Evolutionary conservation across 1,140 invertebrate genomes (phyloP).

Genomic region (Battus philenor): DNA sequence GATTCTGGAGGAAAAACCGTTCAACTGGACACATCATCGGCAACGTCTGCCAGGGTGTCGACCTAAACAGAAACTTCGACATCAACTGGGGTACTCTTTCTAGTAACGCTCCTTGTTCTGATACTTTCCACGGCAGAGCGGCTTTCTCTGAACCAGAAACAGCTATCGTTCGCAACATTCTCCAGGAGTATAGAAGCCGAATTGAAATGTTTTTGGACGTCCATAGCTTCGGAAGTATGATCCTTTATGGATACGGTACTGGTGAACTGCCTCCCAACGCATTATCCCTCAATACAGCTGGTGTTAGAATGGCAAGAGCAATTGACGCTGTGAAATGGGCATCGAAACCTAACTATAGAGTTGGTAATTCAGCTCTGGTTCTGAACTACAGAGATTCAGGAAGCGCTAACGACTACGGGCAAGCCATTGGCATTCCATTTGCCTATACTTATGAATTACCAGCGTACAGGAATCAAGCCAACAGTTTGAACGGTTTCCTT

Average conservation of each 20-base stretch:
- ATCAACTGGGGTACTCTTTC: constrained; percentile 80
- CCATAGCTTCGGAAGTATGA: constrained; percentile 81
- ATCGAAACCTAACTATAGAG: constrained; percentile 21
- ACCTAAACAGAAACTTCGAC: constrained; percentile 82
- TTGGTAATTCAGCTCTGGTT: constrained; percentile 13
- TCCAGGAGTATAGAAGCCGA: constrained; percentile 52
- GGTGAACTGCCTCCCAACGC: constrained; percentile 34
- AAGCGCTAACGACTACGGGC: constrained; percentile 32
- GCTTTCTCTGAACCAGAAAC: constrained; percentile 84
- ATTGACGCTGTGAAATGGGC: constrained; percentile 31
- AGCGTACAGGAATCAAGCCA: constrained; percentile 77
- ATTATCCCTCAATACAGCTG: constrained; percentile 28
- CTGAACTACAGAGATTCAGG: constrained; percentile 33
- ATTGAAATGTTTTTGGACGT: constrained; percentile 77
- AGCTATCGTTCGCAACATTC: constrained; percentile 65
- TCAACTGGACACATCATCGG: constrained; percentile 26
- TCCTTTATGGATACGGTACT: constrained; percentile 68
- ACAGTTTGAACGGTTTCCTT: constrained; percentile 35
- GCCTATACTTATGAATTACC: constrained; percentile 83
- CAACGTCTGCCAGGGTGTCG: constrained; percentile 76
- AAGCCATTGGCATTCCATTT: constrained; percentile 76
- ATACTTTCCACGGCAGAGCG: constrained; percentile 78
- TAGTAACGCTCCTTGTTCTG: constrained; percentile 76
- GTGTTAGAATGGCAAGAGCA: constrained; percentile 35
- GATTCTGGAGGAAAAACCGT: constrained; percentile 77